These are phyloP conservation scores for Crenichthys baileyi DNA, from an alignment of 2,797 vertebrate species.

Conservation along the genomic window DNA sequence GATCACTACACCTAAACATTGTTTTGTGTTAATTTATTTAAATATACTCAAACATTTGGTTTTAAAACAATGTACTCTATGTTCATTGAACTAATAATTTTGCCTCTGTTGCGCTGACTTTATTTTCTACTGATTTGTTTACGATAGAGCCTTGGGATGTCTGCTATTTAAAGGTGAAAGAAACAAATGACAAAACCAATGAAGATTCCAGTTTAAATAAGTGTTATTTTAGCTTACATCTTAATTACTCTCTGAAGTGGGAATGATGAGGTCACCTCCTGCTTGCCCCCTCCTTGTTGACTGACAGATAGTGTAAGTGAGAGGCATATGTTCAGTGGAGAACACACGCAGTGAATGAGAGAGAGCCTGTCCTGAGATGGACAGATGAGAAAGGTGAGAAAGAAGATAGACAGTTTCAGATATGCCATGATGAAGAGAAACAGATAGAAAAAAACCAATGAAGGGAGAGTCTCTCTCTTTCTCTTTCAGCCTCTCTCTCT, in stretches of 20 bases:
- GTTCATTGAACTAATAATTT: slow-evolving; percentile 51
- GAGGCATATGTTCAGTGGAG: slow-evolving; percentile 63
- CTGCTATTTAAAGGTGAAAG: slow-evolving; percentile 56
- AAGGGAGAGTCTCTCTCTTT: slow-evolving; percentile 31
- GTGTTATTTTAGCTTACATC: slow-evolving; percentile 61
- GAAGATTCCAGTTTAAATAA: slow-evolving; percentile 56
- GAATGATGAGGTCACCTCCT: slow-evolving; percentile 61
- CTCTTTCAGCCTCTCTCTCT: slow-evolving; percentile 6
- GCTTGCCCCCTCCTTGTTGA: slow-evolving; percentile 65
- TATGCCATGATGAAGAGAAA: slow-evolving; percentile 57
- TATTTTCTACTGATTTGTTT: slow-evolving; percentile 64
- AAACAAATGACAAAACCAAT: slow-evolving; percentile 44
- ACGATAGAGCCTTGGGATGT: slow-evolving; percentile 46
- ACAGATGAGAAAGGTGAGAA: slow-evolving; percentile 39
- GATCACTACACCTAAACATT: neutral
- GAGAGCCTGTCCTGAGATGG: slow-evolving; percentile 48
- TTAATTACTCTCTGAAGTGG: slow-evolving; percentile 67
- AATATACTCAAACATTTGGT: slow-evolving; percentile 5
- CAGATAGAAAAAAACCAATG: slow-evolving; percentile 67
- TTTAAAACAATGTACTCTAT: slow-evolving; percentile 48
- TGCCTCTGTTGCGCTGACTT: slow-evolving; percentile 45
- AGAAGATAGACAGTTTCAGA: slow-evolving; percentile 54
- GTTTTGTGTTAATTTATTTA: neutral
- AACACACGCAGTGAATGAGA: slow-evolving; percentile 39
- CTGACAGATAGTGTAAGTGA: slow-evolving; percentile 62